phyloP scores from a whole-genome alignment of 2,888 invertebrate genomes.

The Conistra vaccinii region DNA sequence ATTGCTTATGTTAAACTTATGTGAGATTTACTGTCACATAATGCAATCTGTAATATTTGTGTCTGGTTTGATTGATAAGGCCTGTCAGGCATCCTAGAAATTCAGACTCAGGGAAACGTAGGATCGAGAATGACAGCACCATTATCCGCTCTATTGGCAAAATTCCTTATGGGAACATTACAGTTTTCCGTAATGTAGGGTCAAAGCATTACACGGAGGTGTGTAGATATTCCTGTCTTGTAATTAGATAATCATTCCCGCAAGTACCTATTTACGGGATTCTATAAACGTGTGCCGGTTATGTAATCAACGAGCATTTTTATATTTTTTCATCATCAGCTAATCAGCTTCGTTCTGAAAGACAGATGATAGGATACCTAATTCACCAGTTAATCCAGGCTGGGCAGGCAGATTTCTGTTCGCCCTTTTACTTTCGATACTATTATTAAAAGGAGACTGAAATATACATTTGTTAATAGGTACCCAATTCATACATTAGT shows the following conservation, averaged over 20 bases:
- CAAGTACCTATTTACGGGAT: background rate
- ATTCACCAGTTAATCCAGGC: background rate
- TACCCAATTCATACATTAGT: too few relatives aligned
- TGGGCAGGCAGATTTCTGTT: background rate
- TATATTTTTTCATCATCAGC: background rate
- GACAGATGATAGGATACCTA: background rate
- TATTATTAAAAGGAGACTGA: background rate
- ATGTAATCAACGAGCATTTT: background rate
- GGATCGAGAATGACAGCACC: slow-evolving; percentile 14
- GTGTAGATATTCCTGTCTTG: background rate
- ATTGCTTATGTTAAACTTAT: background rate
- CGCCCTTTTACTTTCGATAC: background rate
- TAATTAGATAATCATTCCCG: slow-evolving; percentile 2
- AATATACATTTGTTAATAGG: background rate
- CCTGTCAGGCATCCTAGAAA: slow-evolving; percentile 8
- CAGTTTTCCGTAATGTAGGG: background rate
- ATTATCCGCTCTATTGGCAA: slow-evolving; percentile 24
- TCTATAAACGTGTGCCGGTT: too few relatives aligned
- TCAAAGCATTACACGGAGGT: background rate
- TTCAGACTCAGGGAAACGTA: background rate
- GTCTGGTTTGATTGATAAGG: background rate
- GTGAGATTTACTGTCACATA: background rate
- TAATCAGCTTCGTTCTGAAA: background rate
- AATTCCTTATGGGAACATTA: slow-evolving; percentile 6
- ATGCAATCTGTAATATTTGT: background rate